Evolutionary conservation across 1,140 invertebrate genomes (phyloP).

Genomic region (Antheraea pernyi): DNA sequence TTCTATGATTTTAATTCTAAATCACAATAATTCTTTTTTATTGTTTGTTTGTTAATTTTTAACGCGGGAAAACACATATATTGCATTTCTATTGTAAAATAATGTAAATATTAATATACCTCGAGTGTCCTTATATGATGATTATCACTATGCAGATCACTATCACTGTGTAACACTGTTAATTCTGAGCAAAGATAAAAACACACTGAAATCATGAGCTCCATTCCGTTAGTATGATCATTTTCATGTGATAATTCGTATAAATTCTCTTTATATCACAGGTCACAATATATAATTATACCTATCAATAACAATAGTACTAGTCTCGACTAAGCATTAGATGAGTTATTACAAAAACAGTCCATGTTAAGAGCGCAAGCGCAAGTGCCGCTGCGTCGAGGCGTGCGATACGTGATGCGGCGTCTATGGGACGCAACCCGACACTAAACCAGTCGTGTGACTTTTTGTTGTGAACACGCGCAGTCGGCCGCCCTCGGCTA

Average conservation of each 20-base stretch:
- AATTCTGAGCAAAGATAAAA: constrained; percentile 51
- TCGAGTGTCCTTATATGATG: constrained; percentile 60
- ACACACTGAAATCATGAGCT: constrained; percentile 72
- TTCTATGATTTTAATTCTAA: too few relatives aligned
- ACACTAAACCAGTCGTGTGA: constrained; percentile 74
- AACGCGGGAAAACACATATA: background rate
- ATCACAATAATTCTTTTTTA: too few relatives aligned
- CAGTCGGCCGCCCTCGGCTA: constrained; percentile 52
- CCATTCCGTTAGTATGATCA: constrained; percentile 69
- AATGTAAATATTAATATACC: constrained; percentile 41
- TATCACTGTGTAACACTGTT: constrained; percentile 74
- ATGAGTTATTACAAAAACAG: constrained; percentile 45
- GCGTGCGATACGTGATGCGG: constrained; percentile 57
- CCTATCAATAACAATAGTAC: constrained; percentile 25
- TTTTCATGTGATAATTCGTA: constrained; percentile 46
- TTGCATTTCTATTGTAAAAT: background rate
- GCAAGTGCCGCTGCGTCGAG: constrained; percentile 44
- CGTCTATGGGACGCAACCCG: constrained; percentile 74
- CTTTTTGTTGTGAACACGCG: constrained; percentile 72
- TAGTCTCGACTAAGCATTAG: background rate
- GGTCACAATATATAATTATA: constrained; percentile 35
- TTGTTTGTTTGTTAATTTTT: background rate
- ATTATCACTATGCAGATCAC: constrained; percentile 72
- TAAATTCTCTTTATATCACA: constrained; percentile 47
- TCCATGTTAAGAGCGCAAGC: constrained; percentile 52